A percentile compares a stretch with the other conserved stretches of the same genome.
phyloP scores from a whole-genome alignment of 2,888 invertebrate species.

The Sphecodes monilicornis region DNA sequence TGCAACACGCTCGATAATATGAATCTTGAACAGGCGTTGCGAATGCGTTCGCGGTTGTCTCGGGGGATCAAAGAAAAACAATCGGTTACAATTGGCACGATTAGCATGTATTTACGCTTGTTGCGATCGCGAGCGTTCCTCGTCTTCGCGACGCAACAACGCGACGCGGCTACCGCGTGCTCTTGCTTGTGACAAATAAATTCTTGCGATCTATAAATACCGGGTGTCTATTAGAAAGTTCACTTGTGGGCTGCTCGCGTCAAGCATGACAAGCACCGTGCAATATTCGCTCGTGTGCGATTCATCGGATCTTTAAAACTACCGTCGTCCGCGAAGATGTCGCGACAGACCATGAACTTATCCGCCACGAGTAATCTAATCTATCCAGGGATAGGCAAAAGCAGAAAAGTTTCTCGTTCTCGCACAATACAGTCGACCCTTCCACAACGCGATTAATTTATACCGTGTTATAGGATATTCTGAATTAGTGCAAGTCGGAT shows the following conservation, averaged over 20 bases:
- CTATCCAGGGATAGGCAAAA: background rate
- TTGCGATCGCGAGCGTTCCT: constrained; percentile 19
- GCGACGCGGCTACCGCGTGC: constrained; percentile 1
- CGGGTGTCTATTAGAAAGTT: constrained; percentile 57
- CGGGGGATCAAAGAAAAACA: constrained; percentile 37
- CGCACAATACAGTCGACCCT: background rate
- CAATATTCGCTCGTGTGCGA: constrained; percentile 17
- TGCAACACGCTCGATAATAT: background rate
- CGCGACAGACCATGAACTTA: background rate
- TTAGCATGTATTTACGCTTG: constrained; percentile 38
- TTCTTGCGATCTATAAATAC: constrained; percentile 61
- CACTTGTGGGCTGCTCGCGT: constrained; percentile 44
- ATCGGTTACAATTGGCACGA: constrained; percentile 52
- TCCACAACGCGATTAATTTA: no score
- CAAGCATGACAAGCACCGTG: constrained; percentile 35
- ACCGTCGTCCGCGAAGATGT: background rate
- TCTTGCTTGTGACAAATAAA: constrained; percentile 36
- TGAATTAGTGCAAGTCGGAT: no score
- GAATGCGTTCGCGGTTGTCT: constrained; percentile 1
- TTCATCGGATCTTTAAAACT: constrained; percentile 20
- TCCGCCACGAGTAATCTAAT: background rate
- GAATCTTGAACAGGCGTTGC: constrained; percentile 13
- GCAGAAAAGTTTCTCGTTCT: background rate
- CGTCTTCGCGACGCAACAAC: constrained; percentile 23
- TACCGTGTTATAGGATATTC: no score